Evolutionary conservation across 2,797 vertebrate genomes (phyloP).

Genomic region (Merluccius polli): DNA sequence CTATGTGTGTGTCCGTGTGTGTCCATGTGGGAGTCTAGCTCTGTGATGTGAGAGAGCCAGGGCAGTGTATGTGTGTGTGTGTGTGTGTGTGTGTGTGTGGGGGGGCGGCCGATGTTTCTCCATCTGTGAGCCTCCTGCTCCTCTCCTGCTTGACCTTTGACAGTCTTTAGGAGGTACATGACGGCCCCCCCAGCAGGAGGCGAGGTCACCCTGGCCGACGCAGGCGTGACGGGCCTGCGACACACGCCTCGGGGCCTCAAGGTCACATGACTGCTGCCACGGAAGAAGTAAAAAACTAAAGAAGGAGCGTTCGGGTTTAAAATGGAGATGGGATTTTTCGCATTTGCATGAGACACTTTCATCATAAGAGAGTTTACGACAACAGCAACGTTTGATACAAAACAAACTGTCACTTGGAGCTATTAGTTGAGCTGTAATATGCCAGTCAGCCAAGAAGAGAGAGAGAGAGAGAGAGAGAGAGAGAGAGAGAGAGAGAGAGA

Average conservation of each 20-base stretch:
- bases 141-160: slow-evolving; percentile 65
- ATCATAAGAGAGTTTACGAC: slow-evolving; percentile 19
- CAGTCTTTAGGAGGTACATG: slow-evolving; percentile 71
- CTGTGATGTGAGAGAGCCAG: too few species aligned
- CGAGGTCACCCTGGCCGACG: slow-evolving; percentile 17
- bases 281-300: neutral
- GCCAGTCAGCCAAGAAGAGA: slow-evolving; percentile 62
- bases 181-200: slow-evolving; percentile 32
- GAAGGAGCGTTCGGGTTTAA: neutral
- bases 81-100: neutral
- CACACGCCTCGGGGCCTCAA: slow-evolving; percentile 23
- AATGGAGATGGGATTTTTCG: slow-evolving; percentile 4
- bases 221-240: slow-evolving; percentile 9
- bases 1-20: neutral
- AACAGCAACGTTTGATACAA: neutral
- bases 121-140: slow-evolving; percentile 75
- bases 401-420: slow-evolving; percentile 33
- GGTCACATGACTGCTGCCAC: slow-evolving; percentile 31
- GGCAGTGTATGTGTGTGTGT: neutral
- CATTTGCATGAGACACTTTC: slow-evolving; percentile 50
- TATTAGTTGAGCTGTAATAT: slow-evolving; percentile 61
- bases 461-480: slow-evolving; percentile 61
- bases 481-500: slow-evolving; percentile 43
- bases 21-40: neutral
- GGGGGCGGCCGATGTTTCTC: slow-evolving; percentile 50